Evolutionary conservation across 2,888 invertebrate species (phyloP), one percentile per base, ranked within the genome.

Genomic region (Chloromyia formosa): DNA sequence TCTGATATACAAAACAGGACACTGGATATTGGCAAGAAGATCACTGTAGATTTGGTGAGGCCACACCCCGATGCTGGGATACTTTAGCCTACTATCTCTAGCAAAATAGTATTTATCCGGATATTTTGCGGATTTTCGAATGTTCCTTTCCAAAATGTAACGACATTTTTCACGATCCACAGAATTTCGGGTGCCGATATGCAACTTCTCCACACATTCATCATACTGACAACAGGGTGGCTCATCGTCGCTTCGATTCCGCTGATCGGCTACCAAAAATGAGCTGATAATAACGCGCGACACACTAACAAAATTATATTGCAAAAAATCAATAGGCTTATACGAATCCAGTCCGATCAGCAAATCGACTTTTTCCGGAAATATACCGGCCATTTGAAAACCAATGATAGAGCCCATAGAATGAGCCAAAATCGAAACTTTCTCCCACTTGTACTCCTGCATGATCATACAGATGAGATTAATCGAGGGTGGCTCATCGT

Each of bases 391-490:
- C 80, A 90, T 93, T 4, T 89, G 84, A 82, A 90, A 90, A 12
- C 86, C 87, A 12, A 88, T 86, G 45, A 91, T 88, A 0, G 89
- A 88, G 1, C 92, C 90, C 88, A 92, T 87, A 0, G 93, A 93
- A 81, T 93, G 93, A 0, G 89, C 89, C 60, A 94, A 80, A 12
- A 93, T 80, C 0, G 91, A 90, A 0, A 93, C 85, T 82, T 90
- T 90, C 14, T 90, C 86, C 92, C 92, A 93, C 77, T 89, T 88
- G 80, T 91, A 92, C 80, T 91, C 87, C 69, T 90, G 86, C 80
- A 89, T 88, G 73, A 93, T 80, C 75, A 88, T 84, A 53, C 88
- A 85, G 61, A 93, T 85, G 20, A 88, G 78, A 82, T 83, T 86
- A 45, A 87, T 66, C 78, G 84, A 85, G 75, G 86, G n/a, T 9